Evolutionary conservation across 2,113 vertebrate species (phyloP), one percentile per base, ranked within the genome.

Genomic region (Leptodactylus fuscus): DNA sequence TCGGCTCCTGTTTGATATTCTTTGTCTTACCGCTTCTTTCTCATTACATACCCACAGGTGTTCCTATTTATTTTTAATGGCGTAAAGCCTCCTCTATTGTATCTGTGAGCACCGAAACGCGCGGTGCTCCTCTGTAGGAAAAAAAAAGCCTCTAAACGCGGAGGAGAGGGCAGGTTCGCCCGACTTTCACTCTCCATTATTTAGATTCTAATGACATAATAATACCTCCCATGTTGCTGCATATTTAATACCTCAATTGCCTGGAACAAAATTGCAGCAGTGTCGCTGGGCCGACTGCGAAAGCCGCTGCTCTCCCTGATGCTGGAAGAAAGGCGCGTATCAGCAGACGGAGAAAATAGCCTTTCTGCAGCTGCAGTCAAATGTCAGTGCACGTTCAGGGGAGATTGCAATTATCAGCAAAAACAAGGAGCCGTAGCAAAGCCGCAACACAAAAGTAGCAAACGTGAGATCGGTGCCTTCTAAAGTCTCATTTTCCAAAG

Each of bases 211-310:
- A 83, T 55, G 87, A 78, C 81, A 91, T 92, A 92, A 91, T 88
- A 85, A 93, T 90, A 36, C 53, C 73, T 4, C 71, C 41, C 48
- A 27, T 55, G 75, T 89, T 89, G 77, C 67, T 92, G 88, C 89
- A 93, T 93, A 93, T 94, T 94, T 94, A 93, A 93, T 91, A 92
- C 89, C 51, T 79, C 87, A 90, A 90, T 81, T 88, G 88, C 89
- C 58, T 71, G 88, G 62, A 91, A 90, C 71, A 91, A 87, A 86
- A 87, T 58, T 55, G 77, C 12, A 88, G 4, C 2, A 32, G 67
- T 85, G 87, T 69, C 81, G 83, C 79, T 88, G 85, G 74, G n/a
- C 58, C 85, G 79, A 46, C 60, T 81, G 79, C 77, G 81, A 87
- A 81, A 46, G 36, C 51, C n/a, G 29, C 53, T 87, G 89, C 81